Percentiles rank a stretch among this genome's conserved stretches.
Evolutionary conservation across 2,113 vertebrate species (phyloP).

Genomic region (Silurus asotus): DNA sequence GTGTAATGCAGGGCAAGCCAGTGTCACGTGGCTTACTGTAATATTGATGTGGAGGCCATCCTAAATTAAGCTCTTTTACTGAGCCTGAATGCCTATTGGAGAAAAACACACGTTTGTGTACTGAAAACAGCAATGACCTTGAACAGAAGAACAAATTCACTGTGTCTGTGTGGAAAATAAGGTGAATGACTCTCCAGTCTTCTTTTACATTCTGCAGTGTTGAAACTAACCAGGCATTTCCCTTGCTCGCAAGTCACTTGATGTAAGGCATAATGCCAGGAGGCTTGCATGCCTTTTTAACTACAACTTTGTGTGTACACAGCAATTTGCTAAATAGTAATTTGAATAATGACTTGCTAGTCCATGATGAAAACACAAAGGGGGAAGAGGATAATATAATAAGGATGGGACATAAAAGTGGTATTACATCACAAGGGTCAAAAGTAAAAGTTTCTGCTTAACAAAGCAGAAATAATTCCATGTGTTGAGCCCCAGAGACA

Average conservation of each 20-base stretch:
- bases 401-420: not conserved
- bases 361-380: not conserved
- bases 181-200: constrained; percentile 12
- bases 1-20: constrained; percentile 22
- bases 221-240: constrained; percentile 31
- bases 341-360: not conserved
- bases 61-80: constrained; percentile 37
- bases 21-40: constrained; percentile 24
- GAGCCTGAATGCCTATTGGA: constrained; percentile 10
- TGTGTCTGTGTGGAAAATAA: constrained; percentile 32
- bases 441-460: constrained; percentile 11
- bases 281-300: not conserved
- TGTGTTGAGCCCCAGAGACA: constrained; percentile 10
- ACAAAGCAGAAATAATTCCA: not conserved
- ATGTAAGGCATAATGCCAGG: not conserved
- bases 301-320: not conserved
- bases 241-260: constrained; percentile 25
- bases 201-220: constrained; percentile 29
- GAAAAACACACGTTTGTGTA: constrained; percentile 21
- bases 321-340: not conserved
- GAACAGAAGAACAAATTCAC: constrained; percentile 7
- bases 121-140: constrained; percentile 15
- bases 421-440: not conserved
- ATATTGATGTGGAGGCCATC: constrained; percentile 33
- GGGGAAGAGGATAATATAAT: not conserved